phyloP scores from a whole-genome alignment of 2,888 invertebrate species.

The Drosophila diplacantha region DNA sequence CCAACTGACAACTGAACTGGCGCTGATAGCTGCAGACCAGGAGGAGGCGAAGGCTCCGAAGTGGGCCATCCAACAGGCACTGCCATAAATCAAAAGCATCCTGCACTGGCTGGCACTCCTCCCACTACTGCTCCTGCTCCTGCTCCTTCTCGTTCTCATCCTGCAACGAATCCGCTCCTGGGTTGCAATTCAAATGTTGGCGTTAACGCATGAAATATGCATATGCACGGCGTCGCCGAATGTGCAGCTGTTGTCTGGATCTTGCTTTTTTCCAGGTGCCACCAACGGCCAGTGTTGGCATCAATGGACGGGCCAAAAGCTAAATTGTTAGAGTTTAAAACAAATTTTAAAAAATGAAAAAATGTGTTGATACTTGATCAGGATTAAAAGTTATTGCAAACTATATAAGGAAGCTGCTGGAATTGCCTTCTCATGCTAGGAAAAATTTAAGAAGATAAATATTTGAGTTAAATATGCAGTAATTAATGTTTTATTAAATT shows the following conservation, averaged over 20 bases:
- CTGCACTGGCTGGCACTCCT: constrained; percentile 44
- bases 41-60: constrained; percentile 10
- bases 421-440: too few species aligned
- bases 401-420: too few species aligned
- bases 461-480: neutral
- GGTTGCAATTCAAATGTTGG: constrained; percentile 70
- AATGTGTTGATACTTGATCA: too few species aligned
- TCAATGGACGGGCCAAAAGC: neutral
- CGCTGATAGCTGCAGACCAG: constrained; percentile 47
- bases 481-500: neutral
- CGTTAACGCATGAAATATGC: constrained; percentile 75
- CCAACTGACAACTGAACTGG: constrained; percentile 62
- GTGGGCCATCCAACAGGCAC: constrained; percentile 30
- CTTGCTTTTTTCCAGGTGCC: constrained; percentile 13
- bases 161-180: constrained; percentile 9
- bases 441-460: neutral
- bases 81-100: constrained; percentile 70
- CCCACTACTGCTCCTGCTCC: neutral
- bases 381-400: too few species aligned
- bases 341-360: neutral
- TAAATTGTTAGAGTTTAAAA: neutral
- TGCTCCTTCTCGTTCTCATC: constrained; percentile 1
- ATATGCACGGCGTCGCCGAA: constrained; percentile 46
- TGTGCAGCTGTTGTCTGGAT: constrained; percentile 36
- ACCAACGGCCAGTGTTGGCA: constrained; percentile 15